These are phyloP conservation scores for Leucania comma DNA, from an alignment of 2,888 invertebrate species.

Conservation along the genomic window DNA sequence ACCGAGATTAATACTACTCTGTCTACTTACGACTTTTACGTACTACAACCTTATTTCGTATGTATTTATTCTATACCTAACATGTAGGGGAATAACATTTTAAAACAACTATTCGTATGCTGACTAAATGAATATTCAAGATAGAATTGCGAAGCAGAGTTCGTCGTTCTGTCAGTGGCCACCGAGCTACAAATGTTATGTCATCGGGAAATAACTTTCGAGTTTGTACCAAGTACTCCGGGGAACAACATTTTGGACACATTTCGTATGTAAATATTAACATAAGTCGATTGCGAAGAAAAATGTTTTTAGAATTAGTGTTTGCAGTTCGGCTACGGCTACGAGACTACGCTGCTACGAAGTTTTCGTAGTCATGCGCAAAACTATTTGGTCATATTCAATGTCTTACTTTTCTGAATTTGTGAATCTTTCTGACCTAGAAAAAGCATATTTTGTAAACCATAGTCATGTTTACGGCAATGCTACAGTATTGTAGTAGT, in stretches of 20 bases:
- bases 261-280: conserved; percentile 38
- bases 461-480: background rate
- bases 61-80: conserved; percentile 48
- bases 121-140: conserved; percentile 64
- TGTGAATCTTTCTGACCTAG: too few species aligned
- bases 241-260: conserved; percentile 46
- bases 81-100: conserved; percentile 53
- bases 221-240: conserved; percentile 36
- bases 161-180: conserved; percentile 46
- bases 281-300: conserved; percentile 33
- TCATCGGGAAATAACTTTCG: conserved; percentile 62
- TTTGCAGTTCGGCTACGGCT: conserved; percentile 46
- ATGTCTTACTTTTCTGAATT: too few species aligned
- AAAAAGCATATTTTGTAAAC: background rate
- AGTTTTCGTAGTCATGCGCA: conserved; percentile 14
- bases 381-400: background rate
- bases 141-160: conserved; percentile 64
- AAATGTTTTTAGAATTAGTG: conserved; percentile 5
- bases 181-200: conserved; percentile 60
- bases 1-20: conserved; percentile 26
- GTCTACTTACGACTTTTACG: conserved; percentile 18
- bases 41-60: conserved; percentile 32
- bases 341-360: conserved; percentile 62
- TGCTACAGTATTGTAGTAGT: conserved; percentile 6
- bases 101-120: conserved; percentile 55